Percentiles rank a stretch among this genome's conserved stretches.
Conservation (phyloP, 2,113 vertebrate genomes). For the Burhinus oedicnemus region DNA sequence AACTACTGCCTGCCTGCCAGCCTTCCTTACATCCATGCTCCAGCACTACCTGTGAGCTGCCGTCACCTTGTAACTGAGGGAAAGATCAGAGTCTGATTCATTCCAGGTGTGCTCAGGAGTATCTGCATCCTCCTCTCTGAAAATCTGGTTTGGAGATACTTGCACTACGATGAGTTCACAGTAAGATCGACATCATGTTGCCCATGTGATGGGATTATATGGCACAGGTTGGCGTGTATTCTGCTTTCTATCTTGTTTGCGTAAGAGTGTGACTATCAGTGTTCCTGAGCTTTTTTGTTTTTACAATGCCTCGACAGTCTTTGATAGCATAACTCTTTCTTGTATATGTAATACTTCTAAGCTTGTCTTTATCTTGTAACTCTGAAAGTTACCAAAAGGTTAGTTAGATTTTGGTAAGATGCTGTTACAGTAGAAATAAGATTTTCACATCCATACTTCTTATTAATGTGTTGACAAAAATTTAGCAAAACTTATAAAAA, state of each 20-base stretch:
- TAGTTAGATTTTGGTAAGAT: neutral
- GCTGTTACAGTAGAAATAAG: neutral
- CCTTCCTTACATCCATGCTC: neutral
- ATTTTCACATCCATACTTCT: neutral
- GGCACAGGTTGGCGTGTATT: neutral
- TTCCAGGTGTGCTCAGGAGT: neutral
- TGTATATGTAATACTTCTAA: neutral
- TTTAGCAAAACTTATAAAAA: neutral
- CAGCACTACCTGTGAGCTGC: neutral
- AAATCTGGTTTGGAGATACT: neutral
- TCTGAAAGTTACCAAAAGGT: neutral
- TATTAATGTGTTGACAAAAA: neutral
- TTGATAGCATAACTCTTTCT: neutral
- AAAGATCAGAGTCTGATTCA: neutral
- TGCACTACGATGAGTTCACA: neutral
- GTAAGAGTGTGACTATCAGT: neutral
- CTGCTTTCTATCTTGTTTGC: neutral
- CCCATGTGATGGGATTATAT: neutral
- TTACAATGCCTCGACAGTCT: neutral
- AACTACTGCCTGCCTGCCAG: neutral
- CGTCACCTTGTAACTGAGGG: neutral
- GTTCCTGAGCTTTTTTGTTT: neutral
- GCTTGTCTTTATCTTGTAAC: neutral
- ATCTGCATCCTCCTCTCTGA: neutral
- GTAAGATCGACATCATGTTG: neutral